phyloP scores from a whole-genome alignment of 2,113 vertebrate species.

The Sebastes schlegelii region DNA sequence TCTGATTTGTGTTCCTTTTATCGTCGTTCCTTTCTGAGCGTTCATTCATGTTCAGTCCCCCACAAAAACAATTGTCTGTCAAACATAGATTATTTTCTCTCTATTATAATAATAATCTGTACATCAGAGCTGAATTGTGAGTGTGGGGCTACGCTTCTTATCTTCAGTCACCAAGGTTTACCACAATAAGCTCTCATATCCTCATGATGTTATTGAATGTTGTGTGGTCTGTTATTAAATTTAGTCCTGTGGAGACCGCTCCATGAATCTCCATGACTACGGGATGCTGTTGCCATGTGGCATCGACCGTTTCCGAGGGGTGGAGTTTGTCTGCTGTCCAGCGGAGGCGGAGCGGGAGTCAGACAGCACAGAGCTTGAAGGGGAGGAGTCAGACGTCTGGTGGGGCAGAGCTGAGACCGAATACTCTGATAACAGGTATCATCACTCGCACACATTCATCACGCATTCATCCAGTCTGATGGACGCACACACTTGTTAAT shows the following conservation, averaged over 20 bases:
- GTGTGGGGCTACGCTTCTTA: not conserved
- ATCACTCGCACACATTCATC: not conserved
- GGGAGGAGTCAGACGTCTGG: constrained; percentile 97
- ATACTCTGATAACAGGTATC: constrained; percentile 92
- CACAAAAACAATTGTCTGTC: not conserved
- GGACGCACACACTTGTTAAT: not conserved
- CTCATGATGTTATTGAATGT: not conserved
- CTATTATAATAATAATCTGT: not conserved
- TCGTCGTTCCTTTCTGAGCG: not conserved
- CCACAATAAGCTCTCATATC: not conserved
- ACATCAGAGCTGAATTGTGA: not conserved
- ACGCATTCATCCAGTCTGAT: not conserved
- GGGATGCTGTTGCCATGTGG: constrained; percentile 98
- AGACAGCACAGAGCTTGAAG: constrained; percentile 89
- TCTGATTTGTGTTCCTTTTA: not conserved
- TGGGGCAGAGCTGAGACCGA: constrained; percentile 96
- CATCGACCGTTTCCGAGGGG: constrained; percentile 95
- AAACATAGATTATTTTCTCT: not conserved
- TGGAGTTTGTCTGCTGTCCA: constrained; percentile 98
- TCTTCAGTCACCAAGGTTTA: not conserved
- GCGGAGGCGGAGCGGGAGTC: constrained; percentile 87
- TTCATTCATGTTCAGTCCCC: not conserved
- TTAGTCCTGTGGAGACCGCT: constrained; percentile 94
- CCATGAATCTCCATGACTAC: constrained; percentile 96
- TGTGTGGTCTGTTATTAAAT: constrained; percentile 16